Percentiles rank a stretch among this genome's conserved stretches.
Conservation (phyloP, 1,140 invertebrate genomes). For the Drosophila tsacasi region DNA sequence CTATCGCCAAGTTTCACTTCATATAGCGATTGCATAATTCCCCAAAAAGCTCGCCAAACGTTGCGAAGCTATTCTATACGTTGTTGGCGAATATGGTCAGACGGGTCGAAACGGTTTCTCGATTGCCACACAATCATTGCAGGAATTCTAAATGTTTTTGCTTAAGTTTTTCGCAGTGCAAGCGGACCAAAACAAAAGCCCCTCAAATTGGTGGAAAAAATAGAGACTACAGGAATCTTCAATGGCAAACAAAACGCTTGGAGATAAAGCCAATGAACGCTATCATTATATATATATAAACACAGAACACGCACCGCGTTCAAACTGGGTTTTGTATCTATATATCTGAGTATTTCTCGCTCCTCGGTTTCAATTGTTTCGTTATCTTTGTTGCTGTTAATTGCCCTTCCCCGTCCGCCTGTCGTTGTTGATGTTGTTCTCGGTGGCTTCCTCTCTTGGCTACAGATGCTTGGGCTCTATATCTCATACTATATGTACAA, state of each 20-base stretch:
- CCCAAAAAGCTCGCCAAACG: conserved; percentile 31
- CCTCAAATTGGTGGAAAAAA: conserved; percentile 1
- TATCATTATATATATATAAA: conserved; percentile 39
- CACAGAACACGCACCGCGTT: conserved; percentile 31
- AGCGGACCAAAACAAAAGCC: conserved; percentile 23
- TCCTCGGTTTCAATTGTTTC: conserved; percentile 45
- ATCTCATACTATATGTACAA: conserved; percentile 1
- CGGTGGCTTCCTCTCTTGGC: conserved; percentile 5
- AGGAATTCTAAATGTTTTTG: conserved; percentile 22
- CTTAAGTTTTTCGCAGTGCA: conserved; percentile 23
- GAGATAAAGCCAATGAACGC: conserved; percentile 67
- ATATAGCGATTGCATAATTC: conserved; percentile 32
- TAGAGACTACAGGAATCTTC: conserved; percentile 7
- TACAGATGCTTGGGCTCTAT: conserved; percentile 12
- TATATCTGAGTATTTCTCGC: conserved; percentile 1
- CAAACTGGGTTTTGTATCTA: conserved; percentile 24
- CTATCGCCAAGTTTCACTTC: conserved; percentile 34
- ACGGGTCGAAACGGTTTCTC: conserved; percentile 17
- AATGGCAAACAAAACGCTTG: conserved; percentile 16
- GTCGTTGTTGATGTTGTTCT: conserved; percentile 3
- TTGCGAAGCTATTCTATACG: conserved; percentile 35
- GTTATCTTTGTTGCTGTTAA: conserved; percentile 47
- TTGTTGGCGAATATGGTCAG: conserved; percentile 14
- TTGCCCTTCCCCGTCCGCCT: conserved; percentile 16
- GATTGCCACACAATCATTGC: conserved; percentile 11